Base-by-base conservation (phyloP, 2,797 vertebrate genomes). In the Cryptoprocta ferox region DNA sequence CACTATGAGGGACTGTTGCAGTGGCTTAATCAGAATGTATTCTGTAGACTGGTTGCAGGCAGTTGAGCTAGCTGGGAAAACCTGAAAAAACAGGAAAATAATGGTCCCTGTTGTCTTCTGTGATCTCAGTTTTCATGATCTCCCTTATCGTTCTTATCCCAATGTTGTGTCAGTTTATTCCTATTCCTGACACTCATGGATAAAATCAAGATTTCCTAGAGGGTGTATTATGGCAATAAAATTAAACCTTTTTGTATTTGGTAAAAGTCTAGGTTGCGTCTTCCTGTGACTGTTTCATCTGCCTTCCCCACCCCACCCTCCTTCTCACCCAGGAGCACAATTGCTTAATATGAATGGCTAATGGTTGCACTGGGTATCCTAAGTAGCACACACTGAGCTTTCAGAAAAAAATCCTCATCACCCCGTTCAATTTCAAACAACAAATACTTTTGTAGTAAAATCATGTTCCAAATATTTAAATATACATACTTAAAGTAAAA, bases 191-290 rank as follows among this genome's bases (percentile, higher is more conserved):
- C 15, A 2, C 14, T 42, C 26, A 8, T 32, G 6, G 21, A 61
- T 96, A 85, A 91, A 91, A 70, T 32, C 50, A 82, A 24, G 16
- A 53, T 68, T 76, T 82, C 50, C 61, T 70, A 78, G 61, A 94
- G 53, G 30, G 19, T 35, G 6, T 35, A 37, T 63, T 63, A 68
- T 6, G 24, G 32, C 61, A 79, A 61, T 63, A 42, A 87, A 89
- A 85, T 78, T 3, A 61, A 82, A 76, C 13, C 35, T 42, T 68
- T 93, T 78, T 82, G 10, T 26, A 13, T 76, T 76, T 76, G n/a
- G 35, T 65, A 75, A 61, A 76, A 94, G 50, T 35, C 42, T 45
- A 30, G n/a, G 24, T 82, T 82, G 19, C 35, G 7, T 66, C 21
- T 66, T 66, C 24, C 10, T 83, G 11, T 35, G 39, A 82, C 7